Conservation (phyloP, 2,113 vertebrate species). For the Sceloporus undulatus region DNA sequence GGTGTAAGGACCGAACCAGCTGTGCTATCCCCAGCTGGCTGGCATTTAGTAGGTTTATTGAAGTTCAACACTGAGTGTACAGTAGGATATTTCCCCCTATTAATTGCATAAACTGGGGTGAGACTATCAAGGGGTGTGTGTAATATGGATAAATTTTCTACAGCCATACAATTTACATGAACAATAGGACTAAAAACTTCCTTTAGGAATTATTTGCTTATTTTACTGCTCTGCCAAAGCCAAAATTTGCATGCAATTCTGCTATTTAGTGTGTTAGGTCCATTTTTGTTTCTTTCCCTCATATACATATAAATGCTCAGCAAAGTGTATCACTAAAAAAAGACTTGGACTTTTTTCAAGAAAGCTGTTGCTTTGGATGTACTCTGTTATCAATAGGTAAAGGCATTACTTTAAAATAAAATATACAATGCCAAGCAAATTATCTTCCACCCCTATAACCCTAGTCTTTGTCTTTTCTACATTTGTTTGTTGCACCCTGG, state of each 20-base stretch:
- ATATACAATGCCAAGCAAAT: too few species aligned
- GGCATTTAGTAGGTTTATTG: not conserved
- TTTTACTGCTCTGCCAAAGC: conserved; percentile 42
- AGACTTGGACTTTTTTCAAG: conserved; percentile 34
- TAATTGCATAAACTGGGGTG: not conserved
- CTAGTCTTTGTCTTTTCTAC: too few species aligned
- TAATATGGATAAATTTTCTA: not conserved
- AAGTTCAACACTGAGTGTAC: not conserved
- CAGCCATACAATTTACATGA: not conserved
- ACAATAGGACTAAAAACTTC: not conserved
- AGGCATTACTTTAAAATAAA: too few species aligned
- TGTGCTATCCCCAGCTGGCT: not conserved
- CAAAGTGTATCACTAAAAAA: conserved; percentile 37
- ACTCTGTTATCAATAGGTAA: too few species aligned
- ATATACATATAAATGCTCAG: not conserved
- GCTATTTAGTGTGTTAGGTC: conserved; percentile 56
- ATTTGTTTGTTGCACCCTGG: too few species aligned
- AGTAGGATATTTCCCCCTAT: not conserved
- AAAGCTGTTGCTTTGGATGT: not conserved
- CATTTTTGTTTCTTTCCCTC: conserved; percentile 25
- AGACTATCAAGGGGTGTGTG: not conserved
- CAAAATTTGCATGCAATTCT: conserved; percentile 47
- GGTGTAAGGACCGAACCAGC: rapidly evolving
- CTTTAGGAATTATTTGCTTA: conserved; percentile 21
- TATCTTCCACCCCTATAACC: too few species aligned